phyloP scores from a whole-genome alignment of 2,113 vertebrate genomes.

The Machaerirhynchus nigripectus region DNA sequence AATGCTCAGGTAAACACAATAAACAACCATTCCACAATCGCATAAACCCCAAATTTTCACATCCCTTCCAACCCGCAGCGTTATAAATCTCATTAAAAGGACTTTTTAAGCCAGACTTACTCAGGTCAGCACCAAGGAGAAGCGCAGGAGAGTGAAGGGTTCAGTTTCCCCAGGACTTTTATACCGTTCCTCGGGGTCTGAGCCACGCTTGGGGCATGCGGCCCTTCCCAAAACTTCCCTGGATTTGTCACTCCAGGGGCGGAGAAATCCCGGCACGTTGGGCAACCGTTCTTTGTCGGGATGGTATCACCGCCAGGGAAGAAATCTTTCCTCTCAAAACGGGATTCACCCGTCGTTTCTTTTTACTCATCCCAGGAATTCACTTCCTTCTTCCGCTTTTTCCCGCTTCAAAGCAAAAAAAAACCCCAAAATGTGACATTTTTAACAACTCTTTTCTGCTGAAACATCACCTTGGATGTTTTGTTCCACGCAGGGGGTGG shows the following conservation, averaged over 20 bases:
- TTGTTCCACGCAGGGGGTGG: background rate
- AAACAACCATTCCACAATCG: background rate
- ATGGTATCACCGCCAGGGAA: background rate
- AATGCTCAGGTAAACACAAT: background rate
- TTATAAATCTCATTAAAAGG: background rate
- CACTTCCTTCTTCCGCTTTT: background rate
- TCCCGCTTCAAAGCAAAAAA: background rate
- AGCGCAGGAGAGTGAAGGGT: background rate
- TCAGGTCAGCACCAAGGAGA: background rate
- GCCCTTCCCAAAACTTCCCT: background rate
- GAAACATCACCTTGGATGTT: background rate
- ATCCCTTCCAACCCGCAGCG: background rate
- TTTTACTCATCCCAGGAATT: background rate
- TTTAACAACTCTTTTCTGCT: background rate
- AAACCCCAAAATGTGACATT: accelerated
- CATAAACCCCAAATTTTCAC: too few species aligned
- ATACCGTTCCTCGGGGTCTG: background rate
- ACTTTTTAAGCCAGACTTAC: background rate
- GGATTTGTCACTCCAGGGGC: background rate
- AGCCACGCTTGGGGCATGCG: background rate
- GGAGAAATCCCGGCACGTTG: background rate
- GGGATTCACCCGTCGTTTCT: background rate
- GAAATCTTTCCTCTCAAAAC: background rate
- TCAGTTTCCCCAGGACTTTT: background rate
- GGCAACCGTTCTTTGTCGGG: background rate